Conservation (phyloP, 2,797 vertebrate species). For the Rhabdophis nuchalis region DNA sequence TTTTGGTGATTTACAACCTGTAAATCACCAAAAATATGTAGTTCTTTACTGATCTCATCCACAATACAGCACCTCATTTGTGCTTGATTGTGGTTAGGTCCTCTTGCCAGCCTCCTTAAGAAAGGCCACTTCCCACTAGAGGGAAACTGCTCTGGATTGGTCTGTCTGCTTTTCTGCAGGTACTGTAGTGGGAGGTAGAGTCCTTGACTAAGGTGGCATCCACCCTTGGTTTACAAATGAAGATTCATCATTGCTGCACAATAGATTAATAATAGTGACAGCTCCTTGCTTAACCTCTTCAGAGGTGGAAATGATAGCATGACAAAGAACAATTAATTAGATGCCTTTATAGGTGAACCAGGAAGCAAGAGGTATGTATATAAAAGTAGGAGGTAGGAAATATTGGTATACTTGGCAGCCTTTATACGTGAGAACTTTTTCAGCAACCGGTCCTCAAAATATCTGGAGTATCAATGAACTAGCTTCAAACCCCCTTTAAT, state of each 20-base stretch:
- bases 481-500: not conserved
- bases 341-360: not conserved
- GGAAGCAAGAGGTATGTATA: not conserved
- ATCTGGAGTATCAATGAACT: not conserved
- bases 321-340: not conserved
- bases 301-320: not conserved
- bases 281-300: not conserved
- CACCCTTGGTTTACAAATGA: not conserved
- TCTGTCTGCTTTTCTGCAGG: not conserved
- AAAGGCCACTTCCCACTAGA: not conserved
- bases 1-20: not conserved
- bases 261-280: not conserved
- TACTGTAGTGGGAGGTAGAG: not conserved
- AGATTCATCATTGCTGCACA: not conserved
- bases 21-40: too few species aligned
- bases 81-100: not conserved
- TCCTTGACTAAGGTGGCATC: not conserved
- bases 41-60: not conserved
- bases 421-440: not conserved
- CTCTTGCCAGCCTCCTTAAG: not conserved
- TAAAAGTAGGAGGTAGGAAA: not conserved
- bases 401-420: not conserved
- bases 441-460: not conserved
- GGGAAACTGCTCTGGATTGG: not conserved
- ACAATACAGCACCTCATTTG: constrained; percentile 3